These are phyloP conservation scores for Holacanthella duospinosa DNA, from an alignment of 2,888 invertebrate genomes.

Conservation along the genomic window DNA sequence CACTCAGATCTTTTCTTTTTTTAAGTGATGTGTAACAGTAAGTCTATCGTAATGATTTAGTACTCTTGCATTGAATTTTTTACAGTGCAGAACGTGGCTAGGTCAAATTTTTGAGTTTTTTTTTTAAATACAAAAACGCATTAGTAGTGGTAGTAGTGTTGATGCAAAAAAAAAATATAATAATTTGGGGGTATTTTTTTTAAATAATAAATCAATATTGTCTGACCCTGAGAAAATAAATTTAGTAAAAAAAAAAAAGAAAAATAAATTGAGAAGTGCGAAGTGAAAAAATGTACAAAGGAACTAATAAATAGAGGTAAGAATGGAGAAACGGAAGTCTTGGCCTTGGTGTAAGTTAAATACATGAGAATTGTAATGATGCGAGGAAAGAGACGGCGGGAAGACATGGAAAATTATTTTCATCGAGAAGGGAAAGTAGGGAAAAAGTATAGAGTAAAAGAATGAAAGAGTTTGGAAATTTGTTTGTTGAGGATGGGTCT, in stretches of 20 bases:
- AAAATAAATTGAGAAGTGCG: no score
- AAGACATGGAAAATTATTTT: conserved; percentile 11
- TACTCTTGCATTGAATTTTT: background rate
- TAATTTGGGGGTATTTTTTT: no score
- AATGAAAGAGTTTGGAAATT: conserved; percentile 4
- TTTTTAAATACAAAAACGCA: no score
- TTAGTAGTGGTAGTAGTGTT: no score
- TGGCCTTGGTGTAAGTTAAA: conserved; percentile 9
- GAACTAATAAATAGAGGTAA: background rate
- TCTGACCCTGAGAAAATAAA: no score
- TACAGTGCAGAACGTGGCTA: background rate
- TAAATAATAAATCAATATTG: no score
- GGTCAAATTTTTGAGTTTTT: background rate
- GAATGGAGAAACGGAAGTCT: background rate
- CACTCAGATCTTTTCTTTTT: background rate
- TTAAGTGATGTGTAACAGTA: background rate
- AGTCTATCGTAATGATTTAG: background rate
- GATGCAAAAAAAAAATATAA: no score
- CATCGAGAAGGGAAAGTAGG: conserved; percentile 7
- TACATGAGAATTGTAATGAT: conserved; percentile 7
- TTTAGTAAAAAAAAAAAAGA: no score
- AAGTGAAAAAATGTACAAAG: conserved; percentile 1
- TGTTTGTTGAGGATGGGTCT: conserved; percentile 8
- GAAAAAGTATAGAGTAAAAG: conserved; percentile 3
- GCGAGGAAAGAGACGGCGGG: background rate